phyloP scores from a whole-genome alignment of 2,797 vertebrate genomes.

The Catharus ustulatus region DNA sequence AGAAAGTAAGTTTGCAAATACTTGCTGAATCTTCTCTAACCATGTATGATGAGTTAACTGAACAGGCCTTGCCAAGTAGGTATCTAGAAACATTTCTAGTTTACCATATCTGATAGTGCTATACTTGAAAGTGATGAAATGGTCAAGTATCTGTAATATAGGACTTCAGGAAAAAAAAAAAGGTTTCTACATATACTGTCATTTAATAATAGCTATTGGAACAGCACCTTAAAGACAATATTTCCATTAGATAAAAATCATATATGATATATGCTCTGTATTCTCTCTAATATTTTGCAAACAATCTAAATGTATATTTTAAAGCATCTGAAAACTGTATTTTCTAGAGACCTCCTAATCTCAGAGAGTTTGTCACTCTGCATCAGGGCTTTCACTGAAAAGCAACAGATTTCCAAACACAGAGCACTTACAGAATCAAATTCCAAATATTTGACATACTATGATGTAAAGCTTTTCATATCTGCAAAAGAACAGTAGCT shows the following conservation, averaged over 20 bases:
- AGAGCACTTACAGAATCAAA: slow-evolving; percentile 23
- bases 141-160: not conserved
- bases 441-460: slow-evolving; percentile 27
- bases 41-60: not conserved
- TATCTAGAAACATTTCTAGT: not conserved
- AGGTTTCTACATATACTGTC: not conserved
- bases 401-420: slow-evolving; percentile 51
- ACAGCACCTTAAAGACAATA: not conserved
- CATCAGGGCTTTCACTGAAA: not conserved
- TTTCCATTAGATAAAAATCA: not conserved
- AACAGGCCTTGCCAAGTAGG: not conserved
- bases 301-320: slow-evolving; percentile 16
- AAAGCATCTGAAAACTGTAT: slow-evolving; percentile 9
- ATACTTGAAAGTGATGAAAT: not conserved
- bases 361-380: not conserved
- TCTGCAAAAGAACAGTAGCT: slow-evolving; percentile 7
- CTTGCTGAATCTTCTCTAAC: not conserved
- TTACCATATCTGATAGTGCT: not conserved
- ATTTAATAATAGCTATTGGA: not conserved
- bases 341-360: slow-evolving; percentile 6
- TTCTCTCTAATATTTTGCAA: slow-evolving; percentile 14
- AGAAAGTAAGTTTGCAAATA: not conserved
- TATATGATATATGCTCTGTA: not conserved
- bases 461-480: slow-evolving; percentile 20
- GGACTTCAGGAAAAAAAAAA: not conserved